phyloP scores from a whole-genome alignment of 2,888 invertebrate genomes.

The Aethes cnicana region DNA sequence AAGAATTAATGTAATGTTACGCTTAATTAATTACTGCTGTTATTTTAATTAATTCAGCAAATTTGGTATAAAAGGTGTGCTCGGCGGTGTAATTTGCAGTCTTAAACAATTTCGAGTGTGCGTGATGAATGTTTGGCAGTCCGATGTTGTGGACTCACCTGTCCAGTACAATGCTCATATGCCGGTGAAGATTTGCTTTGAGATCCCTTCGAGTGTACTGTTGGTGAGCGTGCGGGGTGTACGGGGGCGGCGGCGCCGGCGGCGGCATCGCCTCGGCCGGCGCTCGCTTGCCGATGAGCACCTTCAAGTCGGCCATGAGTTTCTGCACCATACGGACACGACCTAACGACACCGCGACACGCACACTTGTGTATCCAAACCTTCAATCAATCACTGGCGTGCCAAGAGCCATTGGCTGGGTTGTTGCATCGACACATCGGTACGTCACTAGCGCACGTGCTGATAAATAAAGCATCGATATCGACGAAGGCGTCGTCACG shows the following conservation, averaged over 20 bases:
- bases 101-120: not conserved
- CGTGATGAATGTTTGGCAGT: not conserved
- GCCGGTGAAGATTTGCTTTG: constrained; percentile 77
- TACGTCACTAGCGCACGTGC: constrained; percentile 76
- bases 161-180: constrained; percentile 81
- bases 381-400: constrained; percentile 63
- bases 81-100: constrained; percentile 3
- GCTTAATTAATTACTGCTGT: constrained; percentile 21
- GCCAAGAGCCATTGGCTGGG: constrained; percentile 78
- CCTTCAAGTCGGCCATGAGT: constrained; percentile 79
- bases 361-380: constrained; percentile 65
- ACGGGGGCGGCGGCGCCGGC: constrained; percentile 47
- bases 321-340: constrained; percentile 80
- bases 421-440: constrained; percentile 61
- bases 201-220: constrained; percentile 74
- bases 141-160: constrained; percentile 59
- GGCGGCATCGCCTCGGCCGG: constrained; percentile 58
- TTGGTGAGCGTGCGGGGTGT: constrained; percentile 53
- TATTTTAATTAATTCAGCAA: constrained; percentile 13
- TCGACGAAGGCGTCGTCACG: constrained; percentile 70
- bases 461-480: constrained; percentile 64
- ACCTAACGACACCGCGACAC: constrained; percentile 62
- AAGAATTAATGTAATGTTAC: constrained; percentile 6
- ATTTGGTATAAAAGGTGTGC: constrained; percentile 14
- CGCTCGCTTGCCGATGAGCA: constrained; percentile 79